Percentiles rank a stretch among this genome's conserved stretches.
Evolutionary conservation across 2,888 invertebrate genomes (phyloP).

Genomic region (Drosophila atripex): DNA sequence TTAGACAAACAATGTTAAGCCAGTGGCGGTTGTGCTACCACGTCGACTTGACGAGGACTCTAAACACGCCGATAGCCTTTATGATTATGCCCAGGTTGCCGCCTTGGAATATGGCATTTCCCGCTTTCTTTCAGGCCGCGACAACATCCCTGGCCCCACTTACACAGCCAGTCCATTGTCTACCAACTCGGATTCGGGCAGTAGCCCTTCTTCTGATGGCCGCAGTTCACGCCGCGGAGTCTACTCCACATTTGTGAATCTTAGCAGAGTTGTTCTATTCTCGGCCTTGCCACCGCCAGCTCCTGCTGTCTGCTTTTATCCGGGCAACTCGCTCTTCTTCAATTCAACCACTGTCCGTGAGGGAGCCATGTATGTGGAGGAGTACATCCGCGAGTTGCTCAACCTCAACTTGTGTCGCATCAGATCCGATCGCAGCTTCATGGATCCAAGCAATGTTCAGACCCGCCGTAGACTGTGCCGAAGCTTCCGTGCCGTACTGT

Average conservation of each 20-base stretch:
- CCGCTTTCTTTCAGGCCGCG: background rate
- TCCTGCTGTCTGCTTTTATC: background rate
- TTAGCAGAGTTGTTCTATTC: background rate
- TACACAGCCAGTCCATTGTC: background rate
- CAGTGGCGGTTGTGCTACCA: background rate
- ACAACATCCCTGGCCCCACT: background rate
- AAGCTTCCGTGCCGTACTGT: background rate
- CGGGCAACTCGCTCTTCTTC: background rate
- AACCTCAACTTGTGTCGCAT: background rate
- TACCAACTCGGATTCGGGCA: background rate
- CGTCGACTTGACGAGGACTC: background rate
- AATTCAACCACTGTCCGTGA: background rate
- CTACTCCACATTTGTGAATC: background rate
- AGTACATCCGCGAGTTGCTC: background rate
- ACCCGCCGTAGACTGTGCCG: background rate
- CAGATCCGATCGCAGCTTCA: background rate
- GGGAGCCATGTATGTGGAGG: background rate
- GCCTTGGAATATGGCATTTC: background rate
- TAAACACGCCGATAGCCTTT: background rate
- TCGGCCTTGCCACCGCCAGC: background rate
- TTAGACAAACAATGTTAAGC: background rate
- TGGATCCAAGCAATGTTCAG: background rate
- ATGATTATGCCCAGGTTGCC: background rate
- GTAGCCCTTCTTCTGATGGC: no score
- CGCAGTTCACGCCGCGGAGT: background rate